phyloP scores from a whole-genome alignment of 2,888 invertebrate species.

The Andricus curvator region DNA sequence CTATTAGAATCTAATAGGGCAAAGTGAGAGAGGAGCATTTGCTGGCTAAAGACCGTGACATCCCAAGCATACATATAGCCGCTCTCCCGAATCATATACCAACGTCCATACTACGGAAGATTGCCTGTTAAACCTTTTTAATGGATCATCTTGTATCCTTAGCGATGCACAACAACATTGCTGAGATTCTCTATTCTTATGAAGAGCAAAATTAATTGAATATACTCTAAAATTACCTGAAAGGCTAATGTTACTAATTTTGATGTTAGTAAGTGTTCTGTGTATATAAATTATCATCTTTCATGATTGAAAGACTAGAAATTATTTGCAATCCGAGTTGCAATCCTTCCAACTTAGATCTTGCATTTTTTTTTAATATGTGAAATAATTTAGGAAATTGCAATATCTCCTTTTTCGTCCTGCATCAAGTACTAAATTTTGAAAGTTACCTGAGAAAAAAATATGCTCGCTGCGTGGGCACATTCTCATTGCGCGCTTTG shows the following conservation, averaged over 20 bases:
- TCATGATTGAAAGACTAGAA: background rate
- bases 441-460: too few species aligned
- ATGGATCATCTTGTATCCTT: background rate
- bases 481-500: too few species aligned
- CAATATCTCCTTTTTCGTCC: too few species aligned
- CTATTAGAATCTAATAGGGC: slow-evolving; percentile 74
- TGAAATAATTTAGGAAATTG: rapidly evolving
- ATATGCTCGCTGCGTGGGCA: too few species aligned
- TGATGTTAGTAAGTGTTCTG: too few species aligned
- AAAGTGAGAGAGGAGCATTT: slow-evolving; percentile 68
- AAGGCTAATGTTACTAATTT: too few species aligned
- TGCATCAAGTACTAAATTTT: too few species aligned
- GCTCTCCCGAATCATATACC: background rate
- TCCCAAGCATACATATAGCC: slow-evolving; percentile 46
- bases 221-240: background rate
- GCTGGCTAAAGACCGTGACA: slow-evolving; percentile 73
- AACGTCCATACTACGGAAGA: background rate
- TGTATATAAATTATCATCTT: too few species aligned
- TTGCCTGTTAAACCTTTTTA: background rate
- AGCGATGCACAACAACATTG: background rate
- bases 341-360: background rate
- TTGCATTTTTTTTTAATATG: too few species aligned
- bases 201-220: background rate
- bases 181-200: background rate
- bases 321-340: background rate